These are phyloP conservation scores for Drosophila conformis DNA, from an alignment of 2,888 invertebrate species.

Conservation along the genomic window DNA sequence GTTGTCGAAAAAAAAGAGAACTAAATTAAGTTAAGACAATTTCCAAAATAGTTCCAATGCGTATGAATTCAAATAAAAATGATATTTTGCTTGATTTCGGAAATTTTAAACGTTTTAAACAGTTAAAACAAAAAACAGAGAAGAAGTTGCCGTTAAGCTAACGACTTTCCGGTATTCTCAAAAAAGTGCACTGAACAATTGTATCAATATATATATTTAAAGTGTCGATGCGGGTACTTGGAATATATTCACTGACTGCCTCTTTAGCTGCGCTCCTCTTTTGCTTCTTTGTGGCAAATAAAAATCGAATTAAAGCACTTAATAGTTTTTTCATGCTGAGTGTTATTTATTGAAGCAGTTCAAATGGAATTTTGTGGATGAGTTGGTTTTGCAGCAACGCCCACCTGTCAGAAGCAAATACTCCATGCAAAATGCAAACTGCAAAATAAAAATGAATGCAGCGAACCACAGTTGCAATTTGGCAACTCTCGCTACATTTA, in stretches of 20 bases:
- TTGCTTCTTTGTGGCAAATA: slow-evolving; percentile 19
- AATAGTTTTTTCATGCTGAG: slow-evolving; percentile 19
- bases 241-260: slow-evolving; percentile 11
- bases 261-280: background rate
- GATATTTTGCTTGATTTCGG: background rate
- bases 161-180: background rate
- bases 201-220: background rate
- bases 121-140: background rate
- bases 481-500: slow-evolving; percentile 29
- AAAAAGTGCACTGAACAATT: background rate
- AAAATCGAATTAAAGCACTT: slow-evolving; percentile 41
- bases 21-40: no score
- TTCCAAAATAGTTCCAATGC: no score
- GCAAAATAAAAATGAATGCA: slow-evolving; percentile 38
- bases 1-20: no score
- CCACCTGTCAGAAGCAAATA: slow-evolving; percentile 34
- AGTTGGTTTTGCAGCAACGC: slow-evolving; percentile 7
- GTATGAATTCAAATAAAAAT: no score
- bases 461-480: slow-evolving; percentile 50
- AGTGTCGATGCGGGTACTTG: slow-evolving; percentile 6
- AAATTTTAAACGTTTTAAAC: background rate
- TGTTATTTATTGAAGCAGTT: slow-evolving; percentile 42
- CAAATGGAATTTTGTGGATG: slow-evolving; percentile 6
- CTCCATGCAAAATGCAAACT: slow-evolving; percentile 28
- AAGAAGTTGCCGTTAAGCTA: background rate